These are phyloP conservation scores for Caenorhabditis briggsae DNA, from an alignment of 1,140 invertebrate genomes.

Conservation along the genomic window DNA sequence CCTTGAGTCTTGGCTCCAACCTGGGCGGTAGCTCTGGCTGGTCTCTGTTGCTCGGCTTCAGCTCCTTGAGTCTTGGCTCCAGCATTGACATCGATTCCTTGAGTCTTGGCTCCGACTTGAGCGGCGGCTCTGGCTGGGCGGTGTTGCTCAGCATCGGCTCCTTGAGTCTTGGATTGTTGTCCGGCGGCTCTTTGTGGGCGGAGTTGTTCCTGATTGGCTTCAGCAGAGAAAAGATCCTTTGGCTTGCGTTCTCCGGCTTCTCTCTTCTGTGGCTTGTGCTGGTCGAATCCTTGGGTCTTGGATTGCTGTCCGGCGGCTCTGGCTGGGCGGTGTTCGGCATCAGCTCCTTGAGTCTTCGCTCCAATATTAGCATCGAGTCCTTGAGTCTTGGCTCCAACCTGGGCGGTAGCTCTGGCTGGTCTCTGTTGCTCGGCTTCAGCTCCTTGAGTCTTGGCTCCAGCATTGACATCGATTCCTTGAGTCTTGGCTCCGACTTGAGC, in stretches of 20 bases:
- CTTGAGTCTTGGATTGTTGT: not conserved
- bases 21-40: not conserved
- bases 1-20: not conserved
- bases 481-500: not conserved
- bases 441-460: not conserved
- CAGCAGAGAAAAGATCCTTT: too few species aligned
- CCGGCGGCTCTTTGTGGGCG: not conserved
- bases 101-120: not conserved
- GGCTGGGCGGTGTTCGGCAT: not conserved
- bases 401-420: not conserved
- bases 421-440: not conserved
- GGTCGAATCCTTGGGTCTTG: not conserved
- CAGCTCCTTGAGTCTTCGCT: slow-evolving; percentile 5
- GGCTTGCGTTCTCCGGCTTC: not conserved
- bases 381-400: not conserved
- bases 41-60: not conserved
- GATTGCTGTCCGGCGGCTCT: not conserved
- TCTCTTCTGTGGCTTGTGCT: not conserved
- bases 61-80: not conserved
- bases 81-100: not conserved
- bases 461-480: not conserved
- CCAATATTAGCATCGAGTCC: too few species aligned
- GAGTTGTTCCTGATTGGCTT: not conserved
- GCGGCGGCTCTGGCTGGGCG: not conserved
- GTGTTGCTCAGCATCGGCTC: not conserved